These are phyloP conservation scores for Drosophila algonquin DNA, from an alignment of 2,888 invertebrate genomes.

Conservation along the genomic window DNA sequence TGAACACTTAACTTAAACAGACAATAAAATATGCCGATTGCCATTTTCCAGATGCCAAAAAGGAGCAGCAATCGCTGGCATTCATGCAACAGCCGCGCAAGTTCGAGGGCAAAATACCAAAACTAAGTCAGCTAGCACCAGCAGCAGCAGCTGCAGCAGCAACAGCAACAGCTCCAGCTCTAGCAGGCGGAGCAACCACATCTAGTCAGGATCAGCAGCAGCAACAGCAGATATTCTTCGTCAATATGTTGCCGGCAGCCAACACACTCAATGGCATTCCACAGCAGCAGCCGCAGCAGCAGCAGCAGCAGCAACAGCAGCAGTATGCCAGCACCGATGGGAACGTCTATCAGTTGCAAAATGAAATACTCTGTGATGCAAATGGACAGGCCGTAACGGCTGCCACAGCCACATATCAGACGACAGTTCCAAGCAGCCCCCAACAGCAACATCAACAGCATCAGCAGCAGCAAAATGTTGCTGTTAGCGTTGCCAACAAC, in stretches of 20 bases:
- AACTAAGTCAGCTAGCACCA: constrained; percentile 74
- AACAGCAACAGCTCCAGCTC: constrained; percentile 21
- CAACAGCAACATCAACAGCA: constrained; percentile 55
- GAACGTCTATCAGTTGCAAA: constrained; percentile 80
- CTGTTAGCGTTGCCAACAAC: constrained; percentile 33
- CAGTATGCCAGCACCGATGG: constrained; percentile 79
- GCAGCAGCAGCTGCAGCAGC: constrained; percentile 24
- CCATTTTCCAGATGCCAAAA: constrained; percentile 73
- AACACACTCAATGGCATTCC: constrained; percentile 80
- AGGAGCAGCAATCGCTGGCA: constrained; percentile 78
- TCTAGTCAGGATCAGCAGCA: constrained; percentile 49
- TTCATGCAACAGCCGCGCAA: constrained; percentile 82
- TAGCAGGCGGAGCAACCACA: constrained; percentile 44
- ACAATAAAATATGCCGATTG: constrained; percentile 39
- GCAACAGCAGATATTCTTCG: constrained; percentile 57
- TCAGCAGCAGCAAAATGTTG: constrained; percentile 53
- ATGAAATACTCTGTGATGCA: constrained; percentile 81
- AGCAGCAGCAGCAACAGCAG: constrained; percentile 62
- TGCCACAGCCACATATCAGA: constrained; percentile 70
- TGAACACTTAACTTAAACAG: constrained; percentile 21
- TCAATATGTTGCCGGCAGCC: constrained; percentile 80
- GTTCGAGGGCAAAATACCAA: constrained; percentile 84
- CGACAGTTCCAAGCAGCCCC: constrained; percentile 52
- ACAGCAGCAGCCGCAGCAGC: constrained; percentile 66
- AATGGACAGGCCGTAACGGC: constrained; percentile 68